Evolutionary conservation across 2,888 invertebrate genomes (phyloP), one percentile per base, ranked within the genome.

Genomic region (Diaperis boleti): DNA sequence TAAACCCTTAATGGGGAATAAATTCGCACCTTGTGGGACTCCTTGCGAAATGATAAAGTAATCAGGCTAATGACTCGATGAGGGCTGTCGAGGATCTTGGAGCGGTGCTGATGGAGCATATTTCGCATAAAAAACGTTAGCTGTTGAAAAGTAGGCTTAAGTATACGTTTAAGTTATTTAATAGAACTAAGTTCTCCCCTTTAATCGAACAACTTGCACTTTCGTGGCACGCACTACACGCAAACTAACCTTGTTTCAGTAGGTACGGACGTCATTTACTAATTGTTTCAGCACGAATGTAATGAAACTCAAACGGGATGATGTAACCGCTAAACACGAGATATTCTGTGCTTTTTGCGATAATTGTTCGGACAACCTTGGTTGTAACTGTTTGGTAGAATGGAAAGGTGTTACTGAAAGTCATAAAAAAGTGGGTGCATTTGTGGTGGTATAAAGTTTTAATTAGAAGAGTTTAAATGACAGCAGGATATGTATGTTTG

Each of bases 141-240:
- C n/a, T n/a, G n/a, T n/a, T n/a, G n/a, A n/a, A n/a, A n/a, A n/a
- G n/a, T 26, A 26, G 26, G 6, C n/a, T 26, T 5, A 26, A 26
- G 26, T 26, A n/a, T 26, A n/a, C 26, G 3, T 26, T 20, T 59
- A 45, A 62, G 50, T n/a, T 57, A 57, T 62, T 62, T 63, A 56
- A 41, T 49, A 20, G n/a, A 57, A 57, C 45, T 39, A 45, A 59
- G 31, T 60, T 50, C 20, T 62, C 66, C 66, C 64, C 62, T 66
- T 66, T 64, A 66, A 66, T 66, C 62, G 50, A 52, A 50, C 61
- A 55, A 57, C 62, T 64, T 62, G 69, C 68, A 71, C 69, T 65
- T 63, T 62, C 59, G 54, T 55, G 61, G 55, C 71, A 73, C 66
- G 72, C 68, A 65, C 41, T 54, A 39, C 64, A 65, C 65, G 65